These are phyloP conservation scores for Alosa alosa DNA, from an alignment of 2,113 vertebrate genomes.

Conservation along the genomic window DNA sequence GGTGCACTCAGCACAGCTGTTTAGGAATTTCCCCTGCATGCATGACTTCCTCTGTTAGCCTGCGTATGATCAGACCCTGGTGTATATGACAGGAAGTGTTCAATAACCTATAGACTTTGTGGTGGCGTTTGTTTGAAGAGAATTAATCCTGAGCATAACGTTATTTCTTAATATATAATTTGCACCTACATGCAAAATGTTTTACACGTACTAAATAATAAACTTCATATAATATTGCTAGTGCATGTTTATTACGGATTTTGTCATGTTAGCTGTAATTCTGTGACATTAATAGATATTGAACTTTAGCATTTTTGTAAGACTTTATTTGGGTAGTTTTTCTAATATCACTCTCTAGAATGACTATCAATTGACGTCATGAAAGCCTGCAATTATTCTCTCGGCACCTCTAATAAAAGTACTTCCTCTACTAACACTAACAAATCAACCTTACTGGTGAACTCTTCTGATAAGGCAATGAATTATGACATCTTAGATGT, in stretches of 20 bases:
- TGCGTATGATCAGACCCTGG: constrained; percentile 60
- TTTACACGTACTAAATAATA: too few species aligned
- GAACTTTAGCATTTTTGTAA: not conserved
- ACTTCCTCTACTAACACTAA: not conserved
- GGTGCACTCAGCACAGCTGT: constrained; percentile 68
- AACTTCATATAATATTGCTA: too few species aligned
- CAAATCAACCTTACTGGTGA: not conserved
- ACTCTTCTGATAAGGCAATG: not conserved
- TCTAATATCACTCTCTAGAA: not conserved
- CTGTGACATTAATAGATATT: not conserved
- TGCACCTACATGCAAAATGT: too few species aligned
- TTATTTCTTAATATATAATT: too few species aligned
- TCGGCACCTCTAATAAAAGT: not conserved
- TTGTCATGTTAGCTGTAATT: not conserved
- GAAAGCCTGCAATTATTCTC: not conserved
- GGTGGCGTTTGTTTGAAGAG: not conserved
- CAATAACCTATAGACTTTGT: constrained; percentile 55
- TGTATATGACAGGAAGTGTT: constrained; percentile 65
- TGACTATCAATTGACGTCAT: not conserved
- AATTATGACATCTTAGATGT: not conserved
- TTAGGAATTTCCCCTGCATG: constrained; percentile 76
- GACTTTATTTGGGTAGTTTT: not conserved
- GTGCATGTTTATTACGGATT: not conserved
- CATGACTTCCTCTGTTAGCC: constrained; percentile 68
- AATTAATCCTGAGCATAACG: too few species aligned